Conservation (phyloP, 2,113 vertebrate species). For the Rousettus leschenaultii region DNA sequence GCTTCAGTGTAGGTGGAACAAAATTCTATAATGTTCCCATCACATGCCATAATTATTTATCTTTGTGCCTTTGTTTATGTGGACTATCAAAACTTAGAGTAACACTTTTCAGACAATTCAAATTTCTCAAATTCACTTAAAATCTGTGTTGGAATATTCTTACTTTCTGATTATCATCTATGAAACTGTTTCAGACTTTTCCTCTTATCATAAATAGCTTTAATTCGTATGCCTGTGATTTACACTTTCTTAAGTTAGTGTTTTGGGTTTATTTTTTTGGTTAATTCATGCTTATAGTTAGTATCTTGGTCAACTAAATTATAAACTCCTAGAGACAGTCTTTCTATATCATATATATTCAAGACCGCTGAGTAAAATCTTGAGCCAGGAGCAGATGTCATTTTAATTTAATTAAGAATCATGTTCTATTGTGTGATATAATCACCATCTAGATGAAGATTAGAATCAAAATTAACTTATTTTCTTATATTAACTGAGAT, state of each 20-base stretch:
- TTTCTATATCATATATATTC: neutral
- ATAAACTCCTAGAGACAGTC: neutral
- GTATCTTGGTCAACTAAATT: neutral
- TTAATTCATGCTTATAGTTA: conserved; percentile 12
- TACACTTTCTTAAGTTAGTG: neutral
- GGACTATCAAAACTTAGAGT: neutral
- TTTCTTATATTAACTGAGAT: neutral
- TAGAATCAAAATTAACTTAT: conserved; percentile 8
- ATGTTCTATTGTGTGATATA: neutral
- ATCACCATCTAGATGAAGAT: neutral
- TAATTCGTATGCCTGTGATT: neutral
- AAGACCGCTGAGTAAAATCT: neutral
- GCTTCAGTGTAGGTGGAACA: neutral
- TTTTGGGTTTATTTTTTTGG: neutral
- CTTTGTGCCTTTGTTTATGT: neutral
- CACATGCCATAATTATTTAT: neutral
- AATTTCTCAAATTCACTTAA: neutral
- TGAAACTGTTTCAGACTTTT: neutral
- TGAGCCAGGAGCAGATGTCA: neutral
- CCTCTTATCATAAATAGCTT: neutral
- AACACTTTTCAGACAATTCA: neutral
- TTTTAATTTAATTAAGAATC: neutral
- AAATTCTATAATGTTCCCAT: neutral
- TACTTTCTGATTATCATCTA: neutral
- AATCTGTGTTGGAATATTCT: neutral